Evolutionary conservation across 2,797 vertebrate species (phyloP).

Genomic region (Galagoides demidoff): DNA sequence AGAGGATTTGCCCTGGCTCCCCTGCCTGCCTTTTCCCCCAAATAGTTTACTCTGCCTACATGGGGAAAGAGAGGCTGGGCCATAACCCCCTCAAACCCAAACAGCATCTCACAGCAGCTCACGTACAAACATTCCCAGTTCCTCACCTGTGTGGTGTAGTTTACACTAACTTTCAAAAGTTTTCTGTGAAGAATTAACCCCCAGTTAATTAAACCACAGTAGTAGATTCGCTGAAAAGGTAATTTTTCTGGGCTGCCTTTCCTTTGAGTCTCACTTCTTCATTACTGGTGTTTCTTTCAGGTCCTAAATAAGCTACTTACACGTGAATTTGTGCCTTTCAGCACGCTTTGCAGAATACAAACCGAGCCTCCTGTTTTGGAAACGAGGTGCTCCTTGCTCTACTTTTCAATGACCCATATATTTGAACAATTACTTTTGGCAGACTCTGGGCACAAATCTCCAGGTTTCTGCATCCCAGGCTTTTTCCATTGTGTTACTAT

Average conservation of each 20-base stretch:
- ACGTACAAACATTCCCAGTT: background rate
- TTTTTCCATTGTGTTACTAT: background rate
- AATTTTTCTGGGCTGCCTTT: background rate
- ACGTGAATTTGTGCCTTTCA: slow-evolving; percentile 16
- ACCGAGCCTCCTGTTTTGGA: background rate
- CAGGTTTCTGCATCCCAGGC: background rate
- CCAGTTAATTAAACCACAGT: background rate
- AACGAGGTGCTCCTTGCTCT: background rate
- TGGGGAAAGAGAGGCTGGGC: background rate
- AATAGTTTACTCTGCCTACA: background rate
- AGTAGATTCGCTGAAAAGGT: background rate
- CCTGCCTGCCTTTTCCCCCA: background rate
- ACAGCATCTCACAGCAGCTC: background rate
- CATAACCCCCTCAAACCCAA: background rate
- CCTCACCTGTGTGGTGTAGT: background rate
- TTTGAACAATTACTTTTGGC: background rate
- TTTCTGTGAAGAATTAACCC: background rate
- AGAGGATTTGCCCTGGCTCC: background rate
- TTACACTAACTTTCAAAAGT: background rate
- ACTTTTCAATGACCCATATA: slow-evolving; percentile 24
- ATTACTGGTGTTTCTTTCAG: background rate
- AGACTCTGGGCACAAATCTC: background rate
- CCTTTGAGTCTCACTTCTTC: background rate
- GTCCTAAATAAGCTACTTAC: background rate
- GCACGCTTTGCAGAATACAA: background rate